Percentiles rank a stretch among this genome's conserved stretches.
phyloP scores from a whole-genome alignment of 2,888 invertebrate species.

The Andrena haemorrhoa region DNA sequence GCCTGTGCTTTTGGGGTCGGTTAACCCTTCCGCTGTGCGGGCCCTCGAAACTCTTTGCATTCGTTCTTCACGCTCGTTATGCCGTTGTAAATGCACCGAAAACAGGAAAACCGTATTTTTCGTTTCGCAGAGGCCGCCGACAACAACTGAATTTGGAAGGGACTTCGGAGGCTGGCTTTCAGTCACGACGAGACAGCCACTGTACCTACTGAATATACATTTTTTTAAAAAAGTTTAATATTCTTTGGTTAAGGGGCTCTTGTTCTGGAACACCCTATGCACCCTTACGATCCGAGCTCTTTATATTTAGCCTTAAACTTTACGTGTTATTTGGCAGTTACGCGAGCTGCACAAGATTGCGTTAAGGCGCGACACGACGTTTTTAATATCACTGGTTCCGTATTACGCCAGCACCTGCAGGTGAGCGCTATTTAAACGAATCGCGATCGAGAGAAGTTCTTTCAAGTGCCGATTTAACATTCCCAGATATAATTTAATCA shows the following conservation, averaged over 20 bases:
- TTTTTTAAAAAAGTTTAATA: too few species aligned
- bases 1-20: slow-evolving; percentile 32
- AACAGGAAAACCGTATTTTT: not conserved
- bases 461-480: too few species aligned
- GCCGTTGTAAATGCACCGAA: not conserved
- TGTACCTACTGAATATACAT: too few species aligned
- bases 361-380: slow-evolving; percentile 21
- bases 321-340: slow-evolving; percentile 40
- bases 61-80: not conserved
- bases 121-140: not conserved
- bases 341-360: slow-evolving; percentile 6
- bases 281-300: not conserved
- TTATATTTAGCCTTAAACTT: slow-evolving; percentile 33
- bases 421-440: slow-evolving; percentile 1
- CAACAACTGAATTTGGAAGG: too few species aligned
- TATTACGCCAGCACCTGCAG: not conserved
- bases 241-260: too few species aligned
- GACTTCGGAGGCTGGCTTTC: too few species aligned
- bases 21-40: slow-evolving; percentile 33
- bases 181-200: too few species aligned
- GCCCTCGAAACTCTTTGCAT: not conserved
- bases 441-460: not conserved
- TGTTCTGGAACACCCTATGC: not conserved
- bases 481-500: too few species aligned
- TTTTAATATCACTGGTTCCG: slow-evolving; percentile 33